Base-by-base conservation (phyloP, 2,888 invertebrate species). In the Leptodirus hochenwartii region DNA sequence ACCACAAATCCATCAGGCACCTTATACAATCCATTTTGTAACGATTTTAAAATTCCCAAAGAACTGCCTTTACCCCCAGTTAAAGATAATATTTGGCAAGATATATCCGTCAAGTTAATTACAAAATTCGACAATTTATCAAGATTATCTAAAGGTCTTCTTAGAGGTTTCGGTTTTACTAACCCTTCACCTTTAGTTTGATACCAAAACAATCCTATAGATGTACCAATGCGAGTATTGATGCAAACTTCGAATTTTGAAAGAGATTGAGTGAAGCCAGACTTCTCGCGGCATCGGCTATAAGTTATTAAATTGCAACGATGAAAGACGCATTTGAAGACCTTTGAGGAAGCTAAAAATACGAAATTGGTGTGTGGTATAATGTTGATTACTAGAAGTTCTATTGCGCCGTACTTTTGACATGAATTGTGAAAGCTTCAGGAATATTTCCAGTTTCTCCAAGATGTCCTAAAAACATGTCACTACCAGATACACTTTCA, bases 21-120 rank as follows among this genome's bases (percentile, higher is more conserved):
- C 28, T 46, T 45, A 42, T 70, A 72, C 54, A 53, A 43, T 40
- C 42, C 37, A 16, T 23, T 9, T 11, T 50, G 41, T 30, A 66
- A 53, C 12, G 51, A 48, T 5, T 59, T 52, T 25, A 84, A 54
- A 22, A 72, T 50, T 1, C 77, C 77, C 9, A 85, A 52, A 2
- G 82, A 81, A 2, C 74, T 69, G 6, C 77, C 82, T 51, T 84
- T 85, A 1, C 81, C 82, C 1, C 85, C 85, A 1, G 76, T 73
- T 6, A 73, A 48, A 5, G 51, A 47, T 1, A 66, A 52, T 36
- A 66, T 64, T 14, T 59, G 56, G 15, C 71, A 63, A 9, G 57
- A 57, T 1, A 46, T 43, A 6, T 23, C 28, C 22, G 27, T 17
- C 10, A 27, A 22, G 17, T 13, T 12, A 2, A 28, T 3, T 9